Base-by-base conservation (phyloP, 2,113 vertebrate species). In the Mesembrinibis cayennensis region DNA sequence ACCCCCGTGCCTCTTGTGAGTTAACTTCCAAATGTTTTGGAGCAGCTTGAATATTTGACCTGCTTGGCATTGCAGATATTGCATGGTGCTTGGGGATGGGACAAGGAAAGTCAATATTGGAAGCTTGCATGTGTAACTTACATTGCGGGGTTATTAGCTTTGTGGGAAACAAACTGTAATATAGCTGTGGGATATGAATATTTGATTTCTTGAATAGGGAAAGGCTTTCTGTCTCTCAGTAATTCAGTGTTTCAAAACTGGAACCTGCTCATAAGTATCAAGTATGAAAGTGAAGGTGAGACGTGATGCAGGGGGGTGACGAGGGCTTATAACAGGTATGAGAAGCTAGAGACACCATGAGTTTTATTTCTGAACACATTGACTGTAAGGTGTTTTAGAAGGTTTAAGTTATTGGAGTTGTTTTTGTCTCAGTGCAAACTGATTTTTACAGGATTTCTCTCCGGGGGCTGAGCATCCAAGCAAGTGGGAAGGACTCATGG, bases 401-500 rank as follows among this genome's bases (percentile, higher is more conserved):
- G 26, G 4, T 34, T 87, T 62, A 22, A 44, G 5, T 25, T 49
- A 9, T 55, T 40, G 53, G 36, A 26, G 40, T 38, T 61, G 30
- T 3, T 66, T 92, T 71, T 50, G 4, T 55, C 25, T 32, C 44
- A 42, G 11, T 6, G 30, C 10, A 76, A 71, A 18, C 12, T 18
- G 13, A 1, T 42, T 55, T 81, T 87, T 32, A 63, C 12, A 67
- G 0, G 0, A 27, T 90, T 96, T 78, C 13, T 89, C 45, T 90
- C 32, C 23, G 0, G 2, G 42, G 38, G 2, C 34, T 63, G 11
- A n/a, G 14, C 29, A 42, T n/a, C 27, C 0, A 1, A 63, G 16
- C 29, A 58, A 47, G 32, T 3, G 4, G n/a, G 52, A 42, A 73
- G 4, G 1, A 0, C 17, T 70, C 0, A 0, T 44, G 36, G 3